phyloP scores from a whole-genome alignment of 2,888 invertebrate species.

The Tanytarsus gracilentus region DNA sequence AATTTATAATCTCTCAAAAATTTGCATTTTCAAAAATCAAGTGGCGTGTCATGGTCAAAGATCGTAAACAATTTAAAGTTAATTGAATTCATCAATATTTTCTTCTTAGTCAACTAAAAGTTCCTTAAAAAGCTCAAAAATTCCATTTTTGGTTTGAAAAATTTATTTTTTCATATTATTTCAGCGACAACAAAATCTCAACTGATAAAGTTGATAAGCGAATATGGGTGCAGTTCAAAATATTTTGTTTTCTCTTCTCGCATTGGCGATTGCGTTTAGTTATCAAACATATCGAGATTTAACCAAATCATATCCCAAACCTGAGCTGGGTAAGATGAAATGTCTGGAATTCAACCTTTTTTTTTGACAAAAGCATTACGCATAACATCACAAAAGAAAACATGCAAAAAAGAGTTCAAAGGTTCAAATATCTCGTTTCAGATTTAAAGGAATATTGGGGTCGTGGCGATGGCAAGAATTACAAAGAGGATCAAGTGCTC shows the following conservation, averaged over 20 bases:
- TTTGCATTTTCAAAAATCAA: too few species aligned
- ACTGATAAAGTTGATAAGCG: not conserved
- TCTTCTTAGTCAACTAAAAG: too few species aligned
- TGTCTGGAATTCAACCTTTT: not conserved
- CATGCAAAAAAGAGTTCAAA: not conserved
- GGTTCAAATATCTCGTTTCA: conserved; percentile 9
- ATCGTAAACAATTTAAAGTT: too few species aligned
- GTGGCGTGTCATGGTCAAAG: too few species aligned
- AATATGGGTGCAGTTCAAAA: conserved; percentile 3
- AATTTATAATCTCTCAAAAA: too few species aligned
- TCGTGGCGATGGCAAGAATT: conserved; percentile 35
- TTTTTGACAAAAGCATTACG: not conserved
- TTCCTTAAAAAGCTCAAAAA: too few species aligned
- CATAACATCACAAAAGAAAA: not conserved
- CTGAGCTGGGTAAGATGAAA: conserved; percentile 33
- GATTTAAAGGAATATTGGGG: conserved; percentile 41
- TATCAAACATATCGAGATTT: conserved; percentile 38
- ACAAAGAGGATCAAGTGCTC: conserved; percentile 38
- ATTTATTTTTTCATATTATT: too few species aligned
- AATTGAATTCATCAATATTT: too few species aligned
- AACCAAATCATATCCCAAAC: conserved; percentile 35
- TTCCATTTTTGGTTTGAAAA: too few species aligned
- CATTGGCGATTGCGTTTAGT: conserved; percentile 33
- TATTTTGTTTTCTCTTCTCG: not conserved
- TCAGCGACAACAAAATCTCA: too few species aligned